These are phyloP conservation scores for Caradrina clavipalpis DNA, from an alignment of 2,888 invertebrate species.

Conservation along the genomic window DNA sequence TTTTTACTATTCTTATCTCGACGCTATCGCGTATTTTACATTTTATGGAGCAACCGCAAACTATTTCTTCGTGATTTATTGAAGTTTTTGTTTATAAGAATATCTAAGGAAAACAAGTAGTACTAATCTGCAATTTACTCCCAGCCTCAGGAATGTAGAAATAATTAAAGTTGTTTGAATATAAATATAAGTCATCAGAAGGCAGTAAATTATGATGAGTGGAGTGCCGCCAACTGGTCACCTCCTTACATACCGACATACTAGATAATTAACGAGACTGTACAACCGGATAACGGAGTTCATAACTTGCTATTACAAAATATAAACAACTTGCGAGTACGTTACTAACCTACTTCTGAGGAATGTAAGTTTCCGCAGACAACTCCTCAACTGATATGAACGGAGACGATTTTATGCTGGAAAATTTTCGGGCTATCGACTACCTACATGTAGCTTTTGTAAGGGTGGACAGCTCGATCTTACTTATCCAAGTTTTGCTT, in stretches of 20 bases:
- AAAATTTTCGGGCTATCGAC: neutral
- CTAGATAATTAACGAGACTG: constrained; percentile 55
- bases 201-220: constrained; percentile 43
- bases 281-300: constrained; percentile 58
- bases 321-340: constrained; percentile 53
- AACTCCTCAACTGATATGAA: neutral
- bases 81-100: neutral
- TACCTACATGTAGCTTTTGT: neutral
- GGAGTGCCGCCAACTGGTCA: constrained; percentile 27
- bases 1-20: constrained; percentile 12
- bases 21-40: neutral
- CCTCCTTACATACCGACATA: constrained; percentile 55
- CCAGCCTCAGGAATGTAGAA: constrained; percentile 31
- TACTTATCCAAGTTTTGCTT: neutral
- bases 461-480: neutral
- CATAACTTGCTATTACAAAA: constrained; percentile 60
- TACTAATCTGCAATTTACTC: neutral
- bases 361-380: constrained; percentile 45
- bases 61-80: constrained; percentile 6
- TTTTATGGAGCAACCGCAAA: neutral
- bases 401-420: neutral
- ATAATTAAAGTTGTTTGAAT: constrained; percentile 17
- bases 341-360: constrained; percentile 57
- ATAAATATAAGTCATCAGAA: constrained; percentile 26
- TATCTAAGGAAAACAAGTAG: neutral